Conservation (phyloP, 2,797 vertebrate genomes). For the Sus cebifrons region DNA sequence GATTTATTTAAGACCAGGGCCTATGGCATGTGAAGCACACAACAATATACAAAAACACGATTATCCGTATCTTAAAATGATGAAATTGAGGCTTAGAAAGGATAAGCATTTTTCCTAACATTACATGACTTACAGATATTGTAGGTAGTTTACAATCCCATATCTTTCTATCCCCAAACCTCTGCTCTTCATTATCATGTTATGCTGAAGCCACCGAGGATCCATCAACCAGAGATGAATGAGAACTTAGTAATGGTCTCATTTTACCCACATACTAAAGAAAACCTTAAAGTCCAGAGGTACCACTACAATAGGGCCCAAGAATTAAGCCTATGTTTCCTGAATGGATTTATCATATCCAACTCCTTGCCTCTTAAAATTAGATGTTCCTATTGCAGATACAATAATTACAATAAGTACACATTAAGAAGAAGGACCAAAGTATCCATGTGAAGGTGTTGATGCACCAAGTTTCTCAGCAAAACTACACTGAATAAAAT, state of each 20-base stretch:
- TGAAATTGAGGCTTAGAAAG: background rate
- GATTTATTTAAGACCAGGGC: background rate
- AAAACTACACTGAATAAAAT: background rate
- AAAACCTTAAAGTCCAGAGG: background rate
- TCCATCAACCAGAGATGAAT: background rate
- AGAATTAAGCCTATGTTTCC: background rate
- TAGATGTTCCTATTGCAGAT: background rate
- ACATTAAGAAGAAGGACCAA: background rate
- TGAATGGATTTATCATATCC: background rate
- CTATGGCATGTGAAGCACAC: background rate
- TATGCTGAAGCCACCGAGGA: background rate
- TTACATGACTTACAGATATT: background rate
- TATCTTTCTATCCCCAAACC: background rate
- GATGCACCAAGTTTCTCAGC: background rate
- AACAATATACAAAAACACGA: background rate
- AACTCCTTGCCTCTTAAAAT: background rate
- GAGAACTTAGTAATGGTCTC: background rate
- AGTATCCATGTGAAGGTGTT: background rate
- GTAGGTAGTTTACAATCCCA: background rate
- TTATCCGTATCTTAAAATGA: background rate
- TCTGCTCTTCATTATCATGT: background rate
- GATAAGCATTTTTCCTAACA: background rate
- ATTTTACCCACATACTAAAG: background rate
- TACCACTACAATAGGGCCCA: background rate
- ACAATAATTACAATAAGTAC: background rate